These are phyloP conservation scores for Tridacna crocea DNA, from an alignment of 2,888 invertebrate species.

Conservation along the genomic window DNA sequence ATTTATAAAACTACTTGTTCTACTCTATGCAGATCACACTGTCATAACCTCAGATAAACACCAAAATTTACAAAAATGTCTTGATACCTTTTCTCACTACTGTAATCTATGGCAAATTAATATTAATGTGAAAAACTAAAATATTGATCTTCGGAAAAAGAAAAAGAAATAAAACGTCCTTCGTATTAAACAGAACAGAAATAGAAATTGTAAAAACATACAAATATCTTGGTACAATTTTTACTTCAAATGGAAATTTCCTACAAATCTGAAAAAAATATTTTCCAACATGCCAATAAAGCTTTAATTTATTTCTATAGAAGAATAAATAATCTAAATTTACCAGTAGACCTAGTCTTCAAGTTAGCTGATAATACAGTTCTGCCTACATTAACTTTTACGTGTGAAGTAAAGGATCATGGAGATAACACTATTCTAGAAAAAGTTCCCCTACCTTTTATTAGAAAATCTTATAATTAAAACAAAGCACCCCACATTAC, in stretches of 20 bases:
- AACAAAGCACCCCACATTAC: slow-evolving; percentile 21
- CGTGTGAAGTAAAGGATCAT: slow-evolving; percentile 9
- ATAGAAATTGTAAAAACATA: slow-evolving; percentile 20
- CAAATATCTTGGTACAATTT: slow-evolving; percentile 16
- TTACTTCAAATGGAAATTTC: slow-evolving; percentile 1
- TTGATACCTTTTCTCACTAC: too few species aligned
- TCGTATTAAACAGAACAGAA: not conserved
- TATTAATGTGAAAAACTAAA: too few species aligned
- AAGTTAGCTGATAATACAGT: slow-evolving; percentile 18
- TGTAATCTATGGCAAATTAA: too few species aligned
- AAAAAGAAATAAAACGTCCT: not conserved
- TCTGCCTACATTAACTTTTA: slow-evolving; percentile 7
- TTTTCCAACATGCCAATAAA: slow-evolving; percentile 16
- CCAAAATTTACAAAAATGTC: too few species aligned
- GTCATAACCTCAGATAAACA: too few species aligned
- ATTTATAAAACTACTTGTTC: too few species aligned
- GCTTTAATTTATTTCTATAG: slow-evolving; percentile 23
- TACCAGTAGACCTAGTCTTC: slow-evolving; percentile 13
- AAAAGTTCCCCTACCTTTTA: slow-evolving; percentile 15
- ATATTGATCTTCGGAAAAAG: not conserved
- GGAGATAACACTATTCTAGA: slow-evolving; percentile 23
- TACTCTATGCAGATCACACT: too few species aligned
- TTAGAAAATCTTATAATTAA: not conserved
- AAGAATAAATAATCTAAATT: too few species aligned
- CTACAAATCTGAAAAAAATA: not conserved